phyloP scores from a whole-genome alignment of 2,888 invertebrate species.

The Cephus sareptanus region DNA sequence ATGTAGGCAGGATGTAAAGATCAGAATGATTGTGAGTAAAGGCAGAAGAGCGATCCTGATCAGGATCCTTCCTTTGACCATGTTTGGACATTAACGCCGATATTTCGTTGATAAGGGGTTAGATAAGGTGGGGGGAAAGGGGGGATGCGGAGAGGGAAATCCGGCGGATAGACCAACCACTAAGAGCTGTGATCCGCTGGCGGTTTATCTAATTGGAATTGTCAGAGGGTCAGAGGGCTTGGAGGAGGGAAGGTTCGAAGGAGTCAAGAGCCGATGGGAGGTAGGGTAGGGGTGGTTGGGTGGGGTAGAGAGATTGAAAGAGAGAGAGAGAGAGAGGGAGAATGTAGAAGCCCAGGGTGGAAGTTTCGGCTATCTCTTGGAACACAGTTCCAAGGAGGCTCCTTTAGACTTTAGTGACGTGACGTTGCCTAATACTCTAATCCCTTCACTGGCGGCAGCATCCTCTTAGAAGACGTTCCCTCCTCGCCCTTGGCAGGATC shows the following conservation, averaged over 20 bases:
- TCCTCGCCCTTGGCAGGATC: background rate
- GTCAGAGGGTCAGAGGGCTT: conserved; percentile 47
- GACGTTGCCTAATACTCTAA: conserved; percentile 65
- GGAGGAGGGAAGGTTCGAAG: conserved; percentile 32
- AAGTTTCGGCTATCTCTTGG: conserved; percentile 63
- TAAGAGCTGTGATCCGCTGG: conserved; percentile 59
- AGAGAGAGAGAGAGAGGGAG: conserved; percentile 25
- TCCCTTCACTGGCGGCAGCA: conserved; percentile 51
- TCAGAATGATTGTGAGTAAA: background rate
- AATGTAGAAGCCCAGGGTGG: conserved; percentile 24
- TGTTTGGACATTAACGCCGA: conserved; percentile 33
- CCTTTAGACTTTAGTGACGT: conserved; percentile 62
- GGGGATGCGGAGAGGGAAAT: conserved; percentile 23
- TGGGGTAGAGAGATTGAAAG: conserved; percentile 22
- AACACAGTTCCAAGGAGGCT: conserved; percentile 60
- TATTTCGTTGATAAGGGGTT: conserved; percentile 26
- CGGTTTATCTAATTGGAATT: conserved; percentile 65
- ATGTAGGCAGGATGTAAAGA: background rate
- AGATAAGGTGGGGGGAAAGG: conserved; percentile 5
- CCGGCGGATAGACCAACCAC: conserved; percentile 46
- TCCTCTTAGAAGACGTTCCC: conserved; percentile 34
- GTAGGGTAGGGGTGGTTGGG: conserved; percentile 22
- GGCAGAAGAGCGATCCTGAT: background rate
- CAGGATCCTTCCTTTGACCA: conserved; percentile 17
- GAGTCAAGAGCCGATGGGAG: conserved; percentile 24